Evolutionary conservation across 2,797 vertebrate genomes (phyloP), one percentile per base, ranked within the genome.

Genomic region (Florisuga fusca): DNA sequence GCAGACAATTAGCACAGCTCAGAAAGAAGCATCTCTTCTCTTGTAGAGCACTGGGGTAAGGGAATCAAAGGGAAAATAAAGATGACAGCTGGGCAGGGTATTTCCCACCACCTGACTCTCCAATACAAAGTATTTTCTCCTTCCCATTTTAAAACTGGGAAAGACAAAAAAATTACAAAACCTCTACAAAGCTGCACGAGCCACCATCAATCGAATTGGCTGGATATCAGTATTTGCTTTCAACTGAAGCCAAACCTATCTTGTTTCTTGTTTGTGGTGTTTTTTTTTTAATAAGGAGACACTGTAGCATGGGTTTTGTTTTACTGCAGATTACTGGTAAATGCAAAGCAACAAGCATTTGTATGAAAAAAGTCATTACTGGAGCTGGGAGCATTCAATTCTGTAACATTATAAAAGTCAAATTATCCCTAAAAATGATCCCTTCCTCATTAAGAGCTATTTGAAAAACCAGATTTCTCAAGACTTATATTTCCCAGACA

Each of bases 391-490:
- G 7, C n/a, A 51, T 58, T 86, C 46, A 57, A 79, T 84, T 86
- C 69, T 43, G 15, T 41, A 59, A 76, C 18, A 26, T 7, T 1
- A 61, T 29, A 41, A 36, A 90, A 82, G 36, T 63, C 43, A 17
- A 66, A 76, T 87, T 74, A 87, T 36, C 22, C n/a, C 38, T 85
- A 68, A 16, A 54, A 85, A 83, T 31, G 2, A 77, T 57, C 31
- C 41, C 20, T 41, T 66, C 51, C 87, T 77, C 62, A 68, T 58
- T 20, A 81, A 48, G 6, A 5, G 7, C 33, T 51, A 54, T 74
- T 84, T 58, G 62, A 84, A 93, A 90, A 79, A 38, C 27, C 63
- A 31, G 4, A 68, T 95, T 92, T 93, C 50, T 76, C 48, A 46
- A 66, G 51, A 55, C 12, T 66, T 86, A 1, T 5, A 43, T 84